These are phyloP conservation scores for Balaenoptera acutorostrata DNA, from an alignment of 2,113 vertebrate species.

Conservation along the genomic window DNA sequence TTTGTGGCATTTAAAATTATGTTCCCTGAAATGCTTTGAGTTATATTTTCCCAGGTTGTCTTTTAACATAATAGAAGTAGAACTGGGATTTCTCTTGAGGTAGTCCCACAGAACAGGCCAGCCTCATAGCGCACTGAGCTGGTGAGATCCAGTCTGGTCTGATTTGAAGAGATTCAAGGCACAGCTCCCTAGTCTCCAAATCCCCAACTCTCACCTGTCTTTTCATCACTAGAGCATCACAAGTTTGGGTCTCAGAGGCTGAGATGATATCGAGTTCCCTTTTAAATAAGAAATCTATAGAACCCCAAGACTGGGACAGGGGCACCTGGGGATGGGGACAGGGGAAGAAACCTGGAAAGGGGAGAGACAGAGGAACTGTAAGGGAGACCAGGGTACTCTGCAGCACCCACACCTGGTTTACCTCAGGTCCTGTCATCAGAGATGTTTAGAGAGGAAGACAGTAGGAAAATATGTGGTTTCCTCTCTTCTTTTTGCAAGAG, in stretches of 20 bases:
- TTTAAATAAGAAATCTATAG: neutral
- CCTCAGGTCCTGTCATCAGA: neutral
- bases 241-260: neutral
- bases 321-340: fast-evolving
- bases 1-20: neutral
- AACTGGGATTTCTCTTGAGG: neutral
- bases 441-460: neutral
- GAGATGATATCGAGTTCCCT: neutral
- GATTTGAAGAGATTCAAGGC: neutral
- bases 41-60: neutral
- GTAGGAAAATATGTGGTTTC: neutral
- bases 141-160: too few relatives aligned
- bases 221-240: neutral
- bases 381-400: neutral
- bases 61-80: neutral
- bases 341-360: neutral
- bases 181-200: neutral
- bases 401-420: neutral
- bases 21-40: neutral
- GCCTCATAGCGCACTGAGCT: neutral
- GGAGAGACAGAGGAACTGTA: neutral
- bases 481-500: neutral
- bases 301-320: neutral
- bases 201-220: neutral
- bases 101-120: neutral